Evolutionary conservation across 35 echinoderm and acorn worm genomes (phyloP).

Genomic region (Heliocidaris tuberculata): DNA sequence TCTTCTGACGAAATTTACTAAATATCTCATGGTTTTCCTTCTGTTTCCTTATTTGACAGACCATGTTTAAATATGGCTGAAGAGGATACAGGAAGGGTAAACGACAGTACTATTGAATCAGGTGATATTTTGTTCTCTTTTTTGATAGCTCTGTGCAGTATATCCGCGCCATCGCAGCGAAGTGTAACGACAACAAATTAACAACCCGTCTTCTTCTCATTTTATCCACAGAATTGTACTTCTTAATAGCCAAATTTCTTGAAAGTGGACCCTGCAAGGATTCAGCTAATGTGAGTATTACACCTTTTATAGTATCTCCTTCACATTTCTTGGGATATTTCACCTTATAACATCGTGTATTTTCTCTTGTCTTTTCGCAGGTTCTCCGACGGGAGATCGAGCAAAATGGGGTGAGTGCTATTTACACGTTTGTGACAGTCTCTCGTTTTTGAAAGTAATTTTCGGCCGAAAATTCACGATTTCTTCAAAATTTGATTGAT

Average conservation of each 20-base stretch:
- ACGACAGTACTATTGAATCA: slow-evolving; percentile 67
- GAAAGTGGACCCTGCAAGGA: slow-evolving; percentile 83
- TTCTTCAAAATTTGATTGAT: slow-evolving; percentile 1
- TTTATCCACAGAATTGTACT: slow-evolving; percentile 96
- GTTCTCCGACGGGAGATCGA: slow-evolving; percentile 76
- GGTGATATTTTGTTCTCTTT: slow-evolving; percentile 54
- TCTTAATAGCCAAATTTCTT: slow-evolving; percentile 92
- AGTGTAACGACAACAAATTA: slow-evolving; percentile 39
- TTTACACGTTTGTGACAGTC: slow-evolving; percentile 55
- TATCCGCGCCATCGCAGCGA: slow-evolving; percentile 34
- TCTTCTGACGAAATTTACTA: background rate
- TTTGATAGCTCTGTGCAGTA: slow-evolving; percentile 2
- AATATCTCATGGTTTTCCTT: background rate
- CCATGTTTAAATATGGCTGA: slow-evolving; percentile 73
- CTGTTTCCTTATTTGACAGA: background rate
- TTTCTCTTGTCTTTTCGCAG: slow-evolving; percentile 76
- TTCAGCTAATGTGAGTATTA: slow-evolving; percentile 85
- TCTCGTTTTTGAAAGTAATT: slow-evolving; percentile 50
- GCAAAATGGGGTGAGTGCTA: slow-evolving; percentile 80
- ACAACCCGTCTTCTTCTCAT: background rate
- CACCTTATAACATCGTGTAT: slow-evolving; percentile 32
- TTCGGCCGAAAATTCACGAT: slow-evolving; percentile 63
- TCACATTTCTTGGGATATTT: slow-evolving; percentile 33
- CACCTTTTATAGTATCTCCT: background rate
- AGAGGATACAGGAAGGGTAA: slow-evolving; percentile 24